Percentiles rank a stretch among this genome's conserved stretches.
Evolutionary conservation across 2,797 vertebrate species (phyloP).

Genomic region (Sebastes steindachneri): DNA sequence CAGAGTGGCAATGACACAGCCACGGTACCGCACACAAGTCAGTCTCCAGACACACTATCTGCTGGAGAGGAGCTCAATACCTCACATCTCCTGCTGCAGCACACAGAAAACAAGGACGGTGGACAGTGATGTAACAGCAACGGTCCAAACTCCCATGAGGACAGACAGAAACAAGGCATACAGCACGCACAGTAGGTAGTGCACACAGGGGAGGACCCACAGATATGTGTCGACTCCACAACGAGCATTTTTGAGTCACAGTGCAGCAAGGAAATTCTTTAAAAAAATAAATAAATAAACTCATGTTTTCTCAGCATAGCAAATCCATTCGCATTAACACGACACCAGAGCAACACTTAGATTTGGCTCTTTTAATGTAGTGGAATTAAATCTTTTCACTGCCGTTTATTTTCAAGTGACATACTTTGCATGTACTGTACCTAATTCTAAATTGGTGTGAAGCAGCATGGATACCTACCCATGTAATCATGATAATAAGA

Average conservation of each 20-base stretch:
- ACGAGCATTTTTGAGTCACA: constrained; percentile 71
- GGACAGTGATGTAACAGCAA: constrained; percentile 65
- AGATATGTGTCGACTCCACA: constrained; percentile 58
- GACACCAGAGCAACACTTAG: constrained; percentile 50
- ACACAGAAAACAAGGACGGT: constrained; percentile 68
- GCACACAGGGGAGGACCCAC: constrained; percentile 58
- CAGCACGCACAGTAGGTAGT: constrained; percentile 65
- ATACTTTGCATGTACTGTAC: constrained; percentile 44
- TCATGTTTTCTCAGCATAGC: constrained; percentile 55
- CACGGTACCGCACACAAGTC: constrained; percentile 64
- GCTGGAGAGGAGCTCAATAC: constrained; percentile 42
- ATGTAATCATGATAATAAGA: constrained; percentile 62
- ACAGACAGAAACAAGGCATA: constrained; percentile 70
- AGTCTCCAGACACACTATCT: constrained; percentile 50
- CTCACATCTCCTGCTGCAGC: constrained; percentile 60
- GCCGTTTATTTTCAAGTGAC: constrained; percentile 47
- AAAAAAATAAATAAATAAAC: constrained; percentile 5
- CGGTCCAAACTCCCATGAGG: constrained; percentile 69
- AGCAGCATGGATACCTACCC: constrained; percentile 50
- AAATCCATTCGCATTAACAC: constrained; percentile 58
- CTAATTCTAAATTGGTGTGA: constrained; percentile 56
- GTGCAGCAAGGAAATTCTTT: constrained; percentile 59
- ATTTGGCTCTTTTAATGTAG: constrained; percentile 49
- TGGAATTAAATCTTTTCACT: constrained; percentile 50
- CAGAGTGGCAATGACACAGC: constrained; percentile 66